These are phyloP conservation scores for Acrobasis consociella DNA, from an alignment of 2,888 invertebrate genomes.

Conservation along the genomic window DNA sequence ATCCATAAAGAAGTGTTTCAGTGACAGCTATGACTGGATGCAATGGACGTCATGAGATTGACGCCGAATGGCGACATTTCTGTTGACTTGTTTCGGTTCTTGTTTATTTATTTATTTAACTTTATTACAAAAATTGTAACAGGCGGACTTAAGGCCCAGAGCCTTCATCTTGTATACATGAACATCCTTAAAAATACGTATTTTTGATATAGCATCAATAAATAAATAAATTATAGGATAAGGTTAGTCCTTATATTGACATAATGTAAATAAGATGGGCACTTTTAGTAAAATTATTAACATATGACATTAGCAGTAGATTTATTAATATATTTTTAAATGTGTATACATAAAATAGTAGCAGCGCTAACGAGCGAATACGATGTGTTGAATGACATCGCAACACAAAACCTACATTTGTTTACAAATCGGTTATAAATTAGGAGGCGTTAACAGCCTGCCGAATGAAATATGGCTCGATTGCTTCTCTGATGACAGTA, in stretches of 20 bases:
- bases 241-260: no score
- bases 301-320: neutral
- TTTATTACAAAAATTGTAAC: no score
- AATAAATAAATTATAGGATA: no score
- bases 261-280: no score
- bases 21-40: neutral
- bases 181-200: no score
- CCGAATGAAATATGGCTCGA: constrained; percentile 32
- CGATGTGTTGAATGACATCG: constrained; percentile 1
- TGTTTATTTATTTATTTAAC: no score
- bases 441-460: constrained; percentile 26
- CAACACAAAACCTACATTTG: constrained; percentile 8
- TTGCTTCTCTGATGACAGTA: constrained; percentile 51
- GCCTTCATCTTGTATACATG: no score
- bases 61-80: neutral
- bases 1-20: constrained; percentile 25
- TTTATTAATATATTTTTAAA: no score
- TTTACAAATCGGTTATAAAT: constrained; percentile 21
- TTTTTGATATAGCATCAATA: no score
- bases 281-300: no score
- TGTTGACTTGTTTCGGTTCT: no score
- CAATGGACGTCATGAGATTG: neutral
- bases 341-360: neutral
- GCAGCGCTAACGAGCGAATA: neutral
- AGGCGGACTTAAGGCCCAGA: no score